Conservation (phyloP, 2,797 vertebrate genomes). For the Hippocampus kuda region DNA sequence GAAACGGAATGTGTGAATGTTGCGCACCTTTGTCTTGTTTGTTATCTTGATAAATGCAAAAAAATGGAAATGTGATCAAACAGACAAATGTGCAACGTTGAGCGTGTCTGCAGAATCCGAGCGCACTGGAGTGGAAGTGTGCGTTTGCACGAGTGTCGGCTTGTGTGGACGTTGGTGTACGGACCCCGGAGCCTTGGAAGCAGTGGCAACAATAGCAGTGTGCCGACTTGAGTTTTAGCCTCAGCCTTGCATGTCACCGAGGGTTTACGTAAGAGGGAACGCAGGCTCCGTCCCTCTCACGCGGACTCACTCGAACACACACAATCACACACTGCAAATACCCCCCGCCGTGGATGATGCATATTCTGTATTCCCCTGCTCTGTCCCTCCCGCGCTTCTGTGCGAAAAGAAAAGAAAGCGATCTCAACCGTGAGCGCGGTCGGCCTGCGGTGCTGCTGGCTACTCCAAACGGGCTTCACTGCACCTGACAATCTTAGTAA, state of each 20-base stretch:
- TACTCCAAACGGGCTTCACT: constrained; percentile 21
- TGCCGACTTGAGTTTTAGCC: constrained; percentile 38
- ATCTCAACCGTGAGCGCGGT: constrained; percentile 23
- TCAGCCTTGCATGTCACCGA: constrained; percentile 42
- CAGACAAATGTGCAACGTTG: not conserved
- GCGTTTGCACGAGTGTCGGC: not conserved
- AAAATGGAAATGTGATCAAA: not conserved
- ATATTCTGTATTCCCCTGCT: constrained; percentile 22
- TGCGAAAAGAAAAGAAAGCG: not conserved
- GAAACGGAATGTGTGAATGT: constrained; percentile 4
- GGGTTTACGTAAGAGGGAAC: constrained; percentile 53
- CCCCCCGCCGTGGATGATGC: constrained; percentile 33
- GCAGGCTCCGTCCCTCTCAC: constrained; percentile 19
- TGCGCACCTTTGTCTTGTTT: not conserved
- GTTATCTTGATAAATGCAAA: not conserved
- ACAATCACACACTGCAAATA: constrained; percentile 21
- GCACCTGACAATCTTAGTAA: constrained; percentile 25
- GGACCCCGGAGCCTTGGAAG: constrained; percentile 28
- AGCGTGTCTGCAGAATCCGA: not conserved
- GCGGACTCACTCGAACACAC: constrained; percentile 11
- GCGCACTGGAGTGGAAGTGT: not conserved
- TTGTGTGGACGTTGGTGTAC: not conserved
- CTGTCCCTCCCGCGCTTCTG: constrained; percentile 4
- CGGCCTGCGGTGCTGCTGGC: constrained; percentile 15
- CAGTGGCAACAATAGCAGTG: constrained; percentile 38